phyloP scores from a whole-genome alignment of 2,888 invertebrate genomes.

The Catocala fraxini region DNA sequence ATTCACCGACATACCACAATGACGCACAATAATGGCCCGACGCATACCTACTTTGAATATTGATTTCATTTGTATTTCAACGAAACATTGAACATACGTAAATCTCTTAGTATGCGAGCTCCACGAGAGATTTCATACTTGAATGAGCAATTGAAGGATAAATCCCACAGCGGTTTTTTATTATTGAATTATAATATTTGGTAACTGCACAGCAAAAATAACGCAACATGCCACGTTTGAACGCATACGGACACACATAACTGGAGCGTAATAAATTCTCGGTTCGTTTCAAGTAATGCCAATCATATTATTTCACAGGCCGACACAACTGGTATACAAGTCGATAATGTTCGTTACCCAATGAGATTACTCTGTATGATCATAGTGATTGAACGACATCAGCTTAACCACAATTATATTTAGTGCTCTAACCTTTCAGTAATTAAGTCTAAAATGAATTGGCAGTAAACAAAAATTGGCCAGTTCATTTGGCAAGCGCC shows the following conservation, averaged over 20 bases:
- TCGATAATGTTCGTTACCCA: slow-evolving; percentile 53
- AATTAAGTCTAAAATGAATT: slow-evolving; percentile 49
- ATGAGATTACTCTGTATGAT: slow-evolving; percentile 50
- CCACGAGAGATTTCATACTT: slow-evolving; percentile 32
- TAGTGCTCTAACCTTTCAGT: slow-evolving; percentile 25
- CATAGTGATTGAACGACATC: slow-evolving; percentile 40
- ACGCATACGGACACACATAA: slow-evolving; percentile 69
- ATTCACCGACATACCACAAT: no score
- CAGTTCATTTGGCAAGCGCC: slow-evolving; percentile 61
- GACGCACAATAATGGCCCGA: no score
- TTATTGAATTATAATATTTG: slow-evolving; percentile 51
- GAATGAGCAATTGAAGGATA: slow-evolving; percentile 23
- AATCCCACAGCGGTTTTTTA: slow-evolving; percentile 26
- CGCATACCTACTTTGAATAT: no score
- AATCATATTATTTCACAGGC: slow-evolving; percentile 59
- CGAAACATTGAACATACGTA: not conserved
- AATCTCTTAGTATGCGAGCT: not conserved
- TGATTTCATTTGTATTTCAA: no score
- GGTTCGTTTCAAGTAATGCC: slow-evolving; percentile 58
- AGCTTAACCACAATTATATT: slow-evolving; percentile 26
- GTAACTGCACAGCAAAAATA: slow-evolving; percentile 51
- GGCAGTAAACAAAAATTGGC: slow-evolving; percentile 46
- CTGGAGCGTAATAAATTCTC: slow-evolving; percentile 75
- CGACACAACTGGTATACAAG: slow-evolving; percentile 43
- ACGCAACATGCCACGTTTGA: slow-evolving; percentile 68